phyloP scores from a whole-genome alignment of 2,113 vertebrate species.

The Diadophis punctatus region DNA sequence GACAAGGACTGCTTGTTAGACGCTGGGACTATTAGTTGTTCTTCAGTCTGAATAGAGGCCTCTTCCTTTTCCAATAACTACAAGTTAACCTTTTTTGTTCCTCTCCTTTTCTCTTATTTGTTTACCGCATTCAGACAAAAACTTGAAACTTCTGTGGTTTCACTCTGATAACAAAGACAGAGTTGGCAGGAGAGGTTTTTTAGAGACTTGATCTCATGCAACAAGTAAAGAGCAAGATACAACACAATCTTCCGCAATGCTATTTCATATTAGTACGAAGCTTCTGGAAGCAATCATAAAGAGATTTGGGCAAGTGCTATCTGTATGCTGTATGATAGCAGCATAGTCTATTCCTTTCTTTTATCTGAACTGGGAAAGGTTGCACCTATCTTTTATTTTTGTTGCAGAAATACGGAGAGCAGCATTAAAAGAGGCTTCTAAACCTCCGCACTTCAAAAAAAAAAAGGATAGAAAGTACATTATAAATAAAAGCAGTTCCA shows the following conservation, averaged over 20 bases:
- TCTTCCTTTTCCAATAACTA: not conserved
- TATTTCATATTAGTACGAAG: not conserved
- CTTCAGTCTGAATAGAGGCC: not conserved
- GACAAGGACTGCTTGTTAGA: not conserved
- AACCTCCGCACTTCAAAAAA: not conserved
- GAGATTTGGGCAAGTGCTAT: not conserved
- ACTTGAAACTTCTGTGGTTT: not conserved
- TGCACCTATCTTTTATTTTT: not conserved
- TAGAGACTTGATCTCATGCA: not conserved
- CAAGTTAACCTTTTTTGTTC: not conserved
- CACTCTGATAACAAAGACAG: not conserved
- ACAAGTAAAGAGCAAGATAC: not conserved
- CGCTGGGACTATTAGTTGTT: not conserved
- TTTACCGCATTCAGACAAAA: not conserved
- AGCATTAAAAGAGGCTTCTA: not conserved
- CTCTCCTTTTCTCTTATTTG: not conserved
- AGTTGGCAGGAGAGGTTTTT: not conserved
- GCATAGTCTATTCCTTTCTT: not conserved
- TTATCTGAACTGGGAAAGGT: not conserved
- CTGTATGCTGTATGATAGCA: not conserved
- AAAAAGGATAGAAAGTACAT: not conserved
- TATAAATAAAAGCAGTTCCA: not conserved
- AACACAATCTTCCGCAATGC: not conserved
- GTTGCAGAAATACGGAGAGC: not conserved
- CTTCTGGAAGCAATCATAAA: not conserved